Evolutionary conservation across 2,113 vertebrate genomes (phyloP).

Genomic region (Callaeas wilsoni): DNA sequence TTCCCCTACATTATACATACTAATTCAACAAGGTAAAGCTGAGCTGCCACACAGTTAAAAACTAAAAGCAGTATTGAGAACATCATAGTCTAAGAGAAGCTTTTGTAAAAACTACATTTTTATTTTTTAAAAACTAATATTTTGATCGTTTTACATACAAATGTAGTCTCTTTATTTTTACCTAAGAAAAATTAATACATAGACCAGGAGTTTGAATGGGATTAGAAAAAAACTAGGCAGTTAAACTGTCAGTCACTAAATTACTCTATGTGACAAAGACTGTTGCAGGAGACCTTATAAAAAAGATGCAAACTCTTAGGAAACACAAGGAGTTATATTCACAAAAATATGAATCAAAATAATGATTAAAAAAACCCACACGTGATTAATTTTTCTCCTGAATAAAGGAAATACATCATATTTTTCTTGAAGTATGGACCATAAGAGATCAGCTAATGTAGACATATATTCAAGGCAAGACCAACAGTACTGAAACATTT

Average conservation of each 20-base stretch:
- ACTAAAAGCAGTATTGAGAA: not conserved
- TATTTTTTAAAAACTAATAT: not conserved
- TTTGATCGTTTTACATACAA: not conserved
- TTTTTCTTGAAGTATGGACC: not conserved
- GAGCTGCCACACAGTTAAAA: not conserved
- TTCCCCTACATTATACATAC: rapidly evolving
- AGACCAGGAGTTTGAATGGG: not conserved
- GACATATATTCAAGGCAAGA: not conserved
- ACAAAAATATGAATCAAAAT: not conserved
- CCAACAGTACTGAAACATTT: not conserved
- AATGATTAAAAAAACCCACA: rapidly evolving
- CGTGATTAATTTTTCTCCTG: not conserved
- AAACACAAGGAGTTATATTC: not conserved
- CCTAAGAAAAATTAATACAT: not conserved
- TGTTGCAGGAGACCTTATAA: not conserved
- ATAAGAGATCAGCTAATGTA: not conserved
- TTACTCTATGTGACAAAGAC: not conserved
- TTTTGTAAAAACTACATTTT: not conserved
- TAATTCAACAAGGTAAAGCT: not conserved
- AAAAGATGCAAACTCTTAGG: not conserved
- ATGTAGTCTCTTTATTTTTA: not conserved
- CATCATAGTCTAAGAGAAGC: not conserved
- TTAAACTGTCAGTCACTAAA: not conserved
- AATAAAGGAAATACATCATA: not conserved
- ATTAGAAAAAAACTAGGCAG: not conserved